A percentile compares a stretch with the other conserved stretches of the same genome.
phyloP scores from a whole-genome alignment of 2,113 vertebrate genomes.

The Colossoma macropomum region DNA sequence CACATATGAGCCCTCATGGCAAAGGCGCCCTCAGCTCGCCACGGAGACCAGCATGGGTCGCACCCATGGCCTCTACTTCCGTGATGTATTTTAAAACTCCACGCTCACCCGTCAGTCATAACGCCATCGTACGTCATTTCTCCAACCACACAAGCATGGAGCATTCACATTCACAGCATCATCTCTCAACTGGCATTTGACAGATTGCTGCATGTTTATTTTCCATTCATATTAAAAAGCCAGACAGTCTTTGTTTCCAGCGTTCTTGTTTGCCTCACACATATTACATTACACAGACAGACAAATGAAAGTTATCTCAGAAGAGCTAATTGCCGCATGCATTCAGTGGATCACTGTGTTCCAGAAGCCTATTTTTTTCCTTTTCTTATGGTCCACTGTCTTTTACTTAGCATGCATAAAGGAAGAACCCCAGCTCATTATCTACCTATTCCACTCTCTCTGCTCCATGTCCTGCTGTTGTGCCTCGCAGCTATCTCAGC shows the following conservation, averaged over 20 bases:
- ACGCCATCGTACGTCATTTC: not conserved
- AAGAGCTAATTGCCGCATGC: not conserved
- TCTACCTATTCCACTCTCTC: conserved; percentile 37
- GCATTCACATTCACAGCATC: not conserved
- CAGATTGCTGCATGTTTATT: not conserved
- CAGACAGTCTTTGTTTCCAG: not conserved
- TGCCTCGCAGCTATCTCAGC: conserved; percentile 70
- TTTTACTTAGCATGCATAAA: conserved; percentile 14
- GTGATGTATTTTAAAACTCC: conserved; percentile 64
- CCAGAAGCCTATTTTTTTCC: not conserved
- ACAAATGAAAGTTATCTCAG: not conserved
- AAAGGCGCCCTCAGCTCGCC: conserved; percentile 63
- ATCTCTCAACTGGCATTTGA: not conserved
- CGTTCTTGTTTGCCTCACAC: not conserved
- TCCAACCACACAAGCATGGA: not conserved
- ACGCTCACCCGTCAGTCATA: conserved; percentile 6
- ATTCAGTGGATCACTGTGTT: not conserved
- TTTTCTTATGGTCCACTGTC: not conserved
- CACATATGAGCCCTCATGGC: conserved; percentile 64
- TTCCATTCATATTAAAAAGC: not conserved
- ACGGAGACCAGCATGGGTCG: conserved; percentile 60
- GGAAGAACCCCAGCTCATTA: conserved; percentile 2
- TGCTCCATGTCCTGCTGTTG: conserved; percentile 60
- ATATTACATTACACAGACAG: conserved; percentile 1
- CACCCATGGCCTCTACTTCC: conserved; percentile 73